Conservation (phyloP, 2,113 vertebrate genomes). For the Columba janthina region DNA sequence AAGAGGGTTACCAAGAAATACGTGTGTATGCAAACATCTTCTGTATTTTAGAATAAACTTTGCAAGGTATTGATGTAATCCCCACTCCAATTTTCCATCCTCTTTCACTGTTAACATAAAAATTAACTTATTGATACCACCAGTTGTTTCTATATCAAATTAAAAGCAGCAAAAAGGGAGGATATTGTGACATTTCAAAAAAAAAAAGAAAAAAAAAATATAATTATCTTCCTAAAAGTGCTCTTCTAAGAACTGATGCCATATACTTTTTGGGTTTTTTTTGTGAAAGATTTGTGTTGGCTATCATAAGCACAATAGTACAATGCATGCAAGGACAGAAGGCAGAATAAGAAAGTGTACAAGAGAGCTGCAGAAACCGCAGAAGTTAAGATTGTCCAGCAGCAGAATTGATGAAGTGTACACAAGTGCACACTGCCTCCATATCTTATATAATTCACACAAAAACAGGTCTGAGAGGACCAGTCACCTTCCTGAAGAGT, state of each 20-base stretch:
- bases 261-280: neutral
- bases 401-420: neutral
- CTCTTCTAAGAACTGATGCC: neutral
- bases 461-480: conserved; percentile 22
- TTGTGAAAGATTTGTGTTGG: neutral
- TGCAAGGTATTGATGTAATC: neutral
- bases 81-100: neutral
- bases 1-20: neutral
- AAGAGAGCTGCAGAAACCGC: neutral
- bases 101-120: neutral
- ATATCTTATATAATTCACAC: neutral
- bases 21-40: neutral
- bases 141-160: neutral
- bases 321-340: neutral
- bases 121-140: neutral
- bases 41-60: neutral
- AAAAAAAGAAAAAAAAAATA: neutral
- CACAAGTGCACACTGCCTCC: neutral
- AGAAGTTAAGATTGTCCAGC: neutral
- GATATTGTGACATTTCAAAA: neutral
- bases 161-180: neutral
- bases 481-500: conserved; percentile 20
- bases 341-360: neutral
- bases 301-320: neutral
- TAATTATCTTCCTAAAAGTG: conserved; percentile 13